phyloP scores from a whole-genome alignment of 2,888 invertebrate species.

The Muschampia plurimacula region DNA sequence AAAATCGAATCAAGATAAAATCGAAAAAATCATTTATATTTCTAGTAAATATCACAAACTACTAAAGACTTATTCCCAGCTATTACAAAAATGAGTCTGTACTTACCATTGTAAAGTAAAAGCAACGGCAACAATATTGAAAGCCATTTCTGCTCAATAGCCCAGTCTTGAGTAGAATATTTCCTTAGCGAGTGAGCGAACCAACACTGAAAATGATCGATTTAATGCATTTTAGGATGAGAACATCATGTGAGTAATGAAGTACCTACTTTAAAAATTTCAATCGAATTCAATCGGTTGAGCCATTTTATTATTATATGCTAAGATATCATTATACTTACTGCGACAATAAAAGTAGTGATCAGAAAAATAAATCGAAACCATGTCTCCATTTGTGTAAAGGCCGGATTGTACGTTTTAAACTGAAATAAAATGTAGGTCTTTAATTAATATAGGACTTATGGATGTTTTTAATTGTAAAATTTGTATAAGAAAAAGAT shows the following conservation, averaged over 20 bases:
- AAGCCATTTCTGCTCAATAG: slow-evolving; percentile 99
- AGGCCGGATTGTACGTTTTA: slow-evolving; percentile 97
- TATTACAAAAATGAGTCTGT: too few relatives aligned
- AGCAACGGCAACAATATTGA: slow-evolving; percentile 94
- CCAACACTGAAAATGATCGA: slow-evolving; percentile 91
- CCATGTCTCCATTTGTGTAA: slow-evolving; percentile 99
- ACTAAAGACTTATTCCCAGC: too few relatives aligned
- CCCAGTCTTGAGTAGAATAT: slow-evolving; percentile 96
- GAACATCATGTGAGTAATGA: not conserved
- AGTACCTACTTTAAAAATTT: not conserved
- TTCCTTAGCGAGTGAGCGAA: slow-evolving; percentile 95
- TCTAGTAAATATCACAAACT: too few relatives aligned
- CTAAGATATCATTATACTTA: slow-evolving; percentile 81
- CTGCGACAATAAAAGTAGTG: slow-evolving; percentile 93
- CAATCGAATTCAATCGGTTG: too few relatives aligned
- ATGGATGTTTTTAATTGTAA: too few relatives aligned
- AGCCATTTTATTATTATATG: not conserved
- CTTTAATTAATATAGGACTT: not conserved
- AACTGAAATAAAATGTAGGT: slow-evolving; percentile 88
- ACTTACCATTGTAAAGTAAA: slow-evolving; percentile 94
- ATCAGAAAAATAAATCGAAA: slow-evolving; percentile 97
- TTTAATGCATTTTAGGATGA: slow-evolving; percentile 28
- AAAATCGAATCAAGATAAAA: too few relatives aligned
- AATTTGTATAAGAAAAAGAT: too few relatives aligned
- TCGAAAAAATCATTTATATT: too few relatives aligned